Conservation (phyloP, 2,797 vertebrate genomes). For the Limosa lapponica region DNA sequence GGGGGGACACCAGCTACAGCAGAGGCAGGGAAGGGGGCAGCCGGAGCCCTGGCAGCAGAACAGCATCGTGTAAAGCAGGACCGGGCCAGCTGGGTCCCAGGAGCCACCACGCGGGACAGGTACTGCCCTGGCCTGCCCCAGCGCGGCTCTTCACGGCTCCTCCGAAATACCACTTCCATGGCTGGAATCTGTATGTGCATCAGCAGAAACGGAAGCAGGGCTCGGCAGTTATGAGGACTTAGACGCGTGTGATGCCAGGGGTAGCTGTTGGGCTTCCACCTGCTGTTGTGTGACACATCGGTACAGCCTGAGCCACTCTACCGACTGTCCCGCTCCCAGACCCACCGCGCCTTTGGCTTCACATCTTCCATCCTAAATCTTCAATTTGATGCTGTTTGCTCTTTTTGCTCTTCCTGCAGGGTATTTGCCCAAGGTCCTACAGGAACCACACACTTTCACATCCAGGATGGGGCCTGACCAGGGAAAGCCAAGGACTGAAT, state of each 20-base stretch:
- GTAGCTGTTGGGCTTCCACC: background rate
- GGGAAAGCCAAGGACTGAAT: background rate
- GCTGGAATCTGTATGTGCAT: background rate
- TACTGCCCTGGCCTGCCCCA: background rate
- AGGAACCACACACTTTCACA: background rate
- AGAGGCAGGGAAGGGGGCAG: background rate
- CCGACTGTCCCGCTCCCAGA: background rate
- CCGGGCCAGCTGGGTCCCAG: background rate
- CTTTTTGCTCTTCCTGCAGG: background rate
- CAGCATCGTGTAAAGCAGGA: background rate
- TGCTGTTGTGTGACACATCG: background rate
- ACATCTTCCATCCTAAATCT: background rate
- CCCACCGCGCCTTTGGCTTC: background rate
- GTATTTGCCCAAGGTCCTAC: background rate
- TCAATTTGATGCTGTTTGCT: background rate
- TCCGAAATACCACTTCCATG: background rate
- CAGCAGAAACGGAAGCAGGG: background rate
- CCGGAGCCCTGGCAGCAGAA: background rate
- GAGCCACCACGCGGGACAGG: background rate
- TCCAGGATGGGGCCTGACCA: background rate
- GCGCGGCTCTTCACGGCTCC: background rate
- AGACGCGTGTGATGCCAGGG: background rate
- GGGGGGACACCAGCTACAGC: background rate
- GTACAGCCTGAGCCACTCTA: background rate
- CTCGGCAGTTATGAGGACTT: background rate